Conservation (phyloP, 2,113 vertebrate genomes). For the Glaucomys volans region DNA sequence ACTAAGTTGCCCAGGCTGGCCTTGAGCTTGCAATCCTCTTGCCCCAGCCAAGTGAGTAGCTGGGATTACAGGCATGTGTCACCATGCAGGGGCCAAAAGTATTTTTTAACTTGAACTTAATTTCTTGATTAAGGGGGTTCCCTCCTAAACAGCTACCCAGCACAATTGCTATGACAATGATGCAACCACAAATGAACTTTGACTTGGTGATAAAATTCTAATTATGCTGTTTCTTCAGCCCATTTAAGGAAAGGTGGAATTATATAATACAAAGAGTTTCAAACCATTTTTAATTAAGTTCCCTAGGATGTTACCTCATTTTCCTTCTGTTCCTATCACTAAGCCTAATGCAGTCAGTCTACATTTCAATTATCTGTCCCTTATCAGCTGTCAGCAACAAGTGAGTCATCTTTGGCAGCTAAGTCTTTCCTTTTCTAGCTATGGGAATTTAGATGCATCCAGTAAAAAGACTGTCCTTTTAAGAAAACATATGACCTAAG, state of each 20-base stretch:
- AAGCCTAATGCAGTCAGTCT: background rate
- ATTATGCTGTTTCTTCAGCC: background rate
- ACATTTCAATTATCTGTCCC: background rate
- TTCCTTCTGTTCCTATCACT: slow-evolving; percentile 18
- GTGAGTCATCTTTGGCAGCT: slow-evolving; percentile 36
- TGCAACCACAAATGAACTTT: background rate
- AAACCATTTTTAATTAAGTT: slow-evolving; percentile 18
- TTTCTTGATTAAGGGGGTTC: slow-evolving; percentile 30
- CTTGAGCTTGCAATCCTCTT: too few relatives aligned
- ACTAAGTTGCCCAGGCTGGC: too few relatives aligned
- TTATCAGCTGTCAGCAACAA: background rate
- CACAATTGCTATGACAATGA: background rate
- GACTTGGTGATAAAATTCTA: slow-evolving; percentile 20
- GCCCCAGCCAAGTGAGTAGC: too few relatives aligned
- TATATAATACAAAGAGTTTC: slow-evolving; percentile 27
- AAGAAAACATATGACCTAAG: background rate
- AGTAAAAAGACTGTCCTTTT: slow-evolving; percentile 4
- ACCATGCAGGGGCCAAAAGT: background rate
- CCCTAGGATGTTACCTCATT: background rate
- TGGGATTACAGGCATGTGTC: too few relatives aligned
- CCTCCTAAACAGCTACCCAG: background rate
- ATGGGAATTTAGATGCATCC: background rate
- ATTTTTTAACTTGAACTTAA: slow-evolving; percentile 36
- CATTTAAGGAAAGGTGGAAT: background rate
- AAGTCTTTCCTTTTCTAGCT: slow-evolving; percentile 16